Percentiles rank a stretch among this genome's conserved stretches.
These are phyloP conservation scores for Lumbricus terrestris DNA, from an alignment of 2,888 invertebrate species.

Conservation along the genomic window DNA sequence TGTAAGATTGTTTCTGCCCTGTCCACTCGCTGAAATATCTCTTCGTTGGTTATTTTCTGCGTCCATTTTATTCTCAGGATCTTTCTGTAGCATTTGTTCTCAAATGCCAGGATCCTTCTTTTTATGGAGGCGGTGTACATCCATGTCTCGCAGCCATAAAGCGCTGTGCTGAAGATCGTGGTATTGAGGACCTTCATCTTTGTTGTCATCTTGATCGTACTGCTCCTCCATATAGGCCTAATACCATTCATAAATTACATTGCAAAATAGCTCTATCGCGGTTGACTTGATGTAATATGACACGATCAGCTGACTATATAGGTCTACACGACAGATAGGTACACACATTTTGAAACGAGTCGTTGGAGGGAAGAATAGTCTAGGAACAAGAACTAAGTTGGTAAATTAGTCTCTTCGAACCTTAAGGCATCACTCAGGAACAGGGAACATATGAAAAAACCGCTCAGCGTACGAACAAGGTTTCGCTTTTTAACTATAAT, in stretches of 20 bases:
- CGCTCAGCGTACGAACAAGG: not conserved
- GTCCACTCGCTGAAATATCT: too few relatives aligned
- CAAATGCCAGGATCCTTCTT: too few relatives aligned
- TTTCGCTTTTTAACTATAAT: not conserved
- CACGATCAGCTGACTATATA: not conserved
- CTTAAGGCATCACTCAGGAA: not conserved
- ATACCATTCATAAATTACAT: not conserved
- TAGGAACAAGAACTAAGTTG: not conserved
- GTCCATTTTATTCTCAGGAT: too few relatives aligned
- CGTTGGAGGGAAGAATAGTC: not conserved
- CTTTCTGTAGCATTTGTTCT: too few relatives aligned
- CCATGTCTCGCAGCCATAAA: too few relatives aligned
- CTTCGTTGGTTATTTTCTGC: too few relatives aligned
- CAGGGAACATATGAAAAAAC: not conserved
- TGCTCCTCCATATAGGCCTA: not conserved
- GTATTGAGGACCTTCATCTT: too few relatives aligned
- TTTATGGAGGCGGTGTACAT: slow-evolving; percentile 5
- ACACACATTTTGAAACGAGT: not conserved
- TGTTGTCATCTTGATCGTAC: too few relatives aligned
- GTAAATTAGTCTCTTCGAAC: not conserved
- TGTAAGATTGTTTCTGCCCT: too few relatives aligned
- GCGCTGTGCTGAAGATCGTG: too few relatives aligned
- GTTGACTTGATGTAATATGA: too few relatives aligned
- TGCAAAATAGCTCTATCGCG: not conserved
- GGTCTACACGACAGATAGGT: not conserved